Conservation (phyloP, 2,113 vertebrate genomes). For the Mesembrinibis cayennensis region DNA sequence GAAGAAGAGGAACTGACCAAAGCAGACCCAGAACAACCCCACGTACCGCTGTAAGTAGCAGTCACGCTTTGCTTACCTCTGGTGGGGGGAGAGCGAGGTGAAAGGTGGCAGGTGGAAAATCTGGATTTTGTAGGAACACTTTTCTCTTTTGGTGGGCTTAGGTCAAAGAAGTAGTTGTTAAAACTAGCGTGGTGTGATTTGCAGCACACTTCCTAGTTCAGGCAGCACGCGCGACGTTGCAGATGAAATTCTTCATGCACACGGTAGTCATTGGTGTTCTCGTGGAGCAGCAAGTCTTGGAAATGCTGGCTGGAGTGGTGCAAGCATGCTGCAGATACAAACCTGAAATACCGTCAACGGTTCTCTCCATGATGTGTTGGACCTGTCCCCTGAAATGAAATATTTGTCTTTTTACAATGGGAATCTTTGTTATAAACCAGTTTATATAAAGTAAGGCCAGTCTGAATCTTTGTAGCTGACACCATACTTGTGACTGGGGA, state of each 20-base stretch:
- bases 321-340: neutral
- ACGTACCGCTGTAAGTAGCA: conserved; percentile 91
- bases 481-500: neutral
- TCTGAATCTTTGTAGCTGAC: neutral
- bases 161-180: neutral
- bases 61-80: neutral
- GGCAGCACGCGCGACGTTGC: rapidly evolving
- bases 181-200: neutral
- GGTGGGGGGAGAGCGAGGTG: neutral
- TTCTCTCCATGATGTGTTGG: neutral
- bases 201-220: neutral
- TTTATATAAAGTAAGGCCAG: neutral
- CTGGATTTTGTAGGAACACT: neutral
- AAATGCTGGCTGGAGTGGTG: neutral
- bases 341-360: rapidly evolving
- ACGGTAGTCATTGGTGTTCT: neutral
- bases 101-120: neutral
- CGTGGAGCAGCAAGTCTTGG: neutral
- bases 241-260: neutral
- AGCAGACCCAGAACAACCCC: conserved; percentile 88
- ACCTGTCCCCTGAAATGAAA: neutral
- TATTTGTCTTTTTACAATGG: neutral
- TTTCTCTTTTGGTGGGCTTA: neutral
- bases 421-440: neutral
- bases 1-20: conserved; percentile 92